Base-by-base conservation (phyloP, 2,797 vertebrate species). In the Botia almorhae region DNA sequence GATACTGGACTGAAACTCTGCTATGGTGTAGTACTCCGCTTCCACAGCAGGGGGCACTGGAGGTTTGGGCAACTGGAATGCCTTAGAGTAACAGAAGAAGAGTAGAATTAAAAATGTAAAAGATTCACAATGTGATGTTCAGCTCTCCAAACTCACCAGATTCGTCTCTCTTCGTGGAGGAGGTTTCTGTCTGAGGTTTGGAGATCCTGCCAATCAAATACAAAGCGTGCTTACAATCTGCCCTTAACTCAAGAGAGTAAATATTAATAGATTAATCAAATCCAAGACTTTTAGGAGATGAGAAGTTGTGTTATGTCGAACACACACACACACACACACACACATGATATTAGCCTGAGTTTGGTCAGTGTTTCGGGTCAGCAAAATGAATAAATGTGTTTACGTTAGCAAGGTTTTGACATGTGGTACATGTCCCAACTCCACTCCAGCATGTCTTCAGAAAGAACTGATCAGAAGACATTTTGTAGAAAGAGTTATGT, bases 11-110 rank as follows among this genome's bases (percentile, higher is more conserved):
- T 99, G 98, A 93, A 99, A 99, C 87, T 99, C 98, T 7, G 98
- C 97, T 77, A 99, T 99, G 51, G 98, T 99, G 95, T 99, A 99
- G 91, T 99, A 99, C 92, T 99, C 98, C 69, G 98, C 97, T 95
- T 99, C 98, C 82, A 99, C 98, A 3, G 96, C 96, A 90, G 98
- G 98, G 87, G 98, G 97, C 93, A 97, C 98, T 87, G 98, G 98
- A 26, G 98, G 98, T 87, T 99, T 99, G 7, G 98, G 98, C 88
- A 99, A 93, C 92, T 98, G 97, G 90, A 99, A 98, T 67, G 97
- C 97, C 97, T 99, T 83, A 26, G 14, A 61, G n/a, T 19, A 53
- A 51, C 48, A 11, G 68, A 71, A 23, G 1, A 68, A 39, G 23
- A 12, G 11, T 33, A 33, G 0, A 83, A 72, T 77, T 68, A 33